phyloP scores from a whole-genome alignment of 2,113 vertebrate genomes.

The Chiloscyllium plagiosum region DNA sequence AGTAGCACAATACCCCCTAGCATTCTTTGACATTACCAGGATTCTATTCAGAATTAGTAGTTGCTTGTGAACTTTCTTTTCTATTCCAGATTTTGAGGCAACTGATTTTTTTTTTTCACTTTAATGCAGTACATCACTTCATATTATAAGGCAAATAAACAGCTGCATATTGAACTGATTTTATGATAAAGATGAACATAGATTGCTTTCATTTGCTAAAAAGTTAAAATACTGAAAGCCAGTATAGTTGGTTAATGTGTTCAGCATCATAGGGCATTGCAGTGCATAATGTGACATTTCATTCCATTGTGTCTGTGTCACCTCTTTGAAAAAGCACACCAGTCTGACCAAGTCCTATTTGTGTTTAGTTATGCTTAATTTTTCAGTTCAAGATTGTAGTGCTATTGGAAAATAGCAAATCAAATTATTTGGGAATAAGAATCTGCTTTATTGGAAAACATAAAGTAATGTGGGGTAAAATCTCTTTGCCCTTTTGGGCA shows the following conservation, averaged over 20 bases:
- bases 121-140: conserved; percentile 6
- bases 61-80: background rate
- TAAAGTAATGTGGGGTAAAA: background rate
- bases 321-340: background rate
- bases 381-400: background rate
- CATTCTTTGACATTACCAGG: background rate
- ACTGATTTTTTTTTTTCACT: background rate
- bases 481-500: background rate
- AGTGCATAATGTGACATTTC: background rate
- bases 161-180: background rate
- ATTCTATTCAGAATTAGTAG: background rate
- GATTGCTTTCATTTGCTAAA: background rate
- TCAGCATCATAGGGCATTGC: background rate
- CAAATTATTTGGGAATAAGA: background rate
- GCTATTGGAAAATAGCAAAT: background rate
- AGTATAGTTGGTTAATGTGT: background rate
- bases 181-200: no score
- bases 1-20: background rate
- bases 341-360: background rate
- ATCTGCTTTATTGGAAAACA: background rate
- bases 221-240: background rate
- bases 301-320: background rate
- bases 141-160: conserved; percentile 46
- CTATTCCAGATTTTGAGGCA: background rate
- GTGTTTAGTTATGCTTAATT: background rate